Conservation (phyloP, 2,888 invertebrate genomes). For the Acanthoscelides obtectus region DNA sequence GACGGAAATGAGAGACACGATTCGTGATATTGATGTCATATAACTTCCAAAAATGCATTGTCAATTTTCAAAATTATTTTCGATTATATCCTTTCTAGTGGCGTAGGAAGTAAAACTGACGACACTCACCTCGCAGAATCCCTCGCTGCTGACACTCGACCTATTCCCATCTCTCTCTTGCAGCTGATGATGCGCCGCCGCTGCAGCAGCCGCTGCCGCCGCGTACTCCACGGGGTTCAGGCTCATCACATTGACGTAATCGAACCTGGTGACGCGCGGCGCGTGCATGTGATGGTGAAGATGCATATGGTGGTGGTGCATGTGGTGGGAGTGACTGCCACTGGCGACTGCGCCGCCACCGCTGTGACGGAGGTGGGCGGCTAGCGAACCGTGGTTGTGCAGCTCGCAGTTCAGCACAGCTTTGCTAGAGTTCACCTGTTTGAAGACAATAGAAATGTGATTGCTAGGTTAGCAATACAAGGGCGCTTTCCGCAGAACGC, state of each 20-base stretch:
- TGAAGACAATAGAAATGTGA: no score
- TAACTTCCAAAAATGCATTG: no score
- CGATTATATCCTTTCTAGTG: no score
- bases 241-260: constrained; percentile 48
- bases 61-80: no score
- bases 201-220: constrained; percentile 20
- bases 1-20: no score
- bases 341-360: no score
- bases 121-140: constrained; percentile 76
- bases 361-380: neutral
- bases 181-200: constrained; percentile 23
- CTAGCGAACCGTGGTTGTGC: constrained; percentile 17
- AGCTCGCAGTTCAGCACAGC: constrained; percentile 76
- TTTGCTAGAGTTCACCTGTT: constrained; percentile 71
- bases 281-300: constrained; percentile 45
- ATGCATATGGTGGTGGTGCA: constrained; percentile 50
- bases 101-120: no score
- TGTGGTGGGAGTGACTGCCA: constrained; percentile 33
- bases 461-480: no score
- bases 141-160: constrained; percentile 92
- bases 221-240: constrained; percentile 40
- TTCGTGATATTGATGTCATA: no score
- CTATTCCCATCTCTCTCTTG: constrained; percentile 74
- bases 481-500: no score
- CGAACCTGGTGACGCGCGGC: constrained; percentile 41